Evolutionary conservation across 2,797 vertebrate genomes (phyloP), one percentile per base, ranked within the genome.

Genomic region (Enteromius trimaculatus): DNA sequence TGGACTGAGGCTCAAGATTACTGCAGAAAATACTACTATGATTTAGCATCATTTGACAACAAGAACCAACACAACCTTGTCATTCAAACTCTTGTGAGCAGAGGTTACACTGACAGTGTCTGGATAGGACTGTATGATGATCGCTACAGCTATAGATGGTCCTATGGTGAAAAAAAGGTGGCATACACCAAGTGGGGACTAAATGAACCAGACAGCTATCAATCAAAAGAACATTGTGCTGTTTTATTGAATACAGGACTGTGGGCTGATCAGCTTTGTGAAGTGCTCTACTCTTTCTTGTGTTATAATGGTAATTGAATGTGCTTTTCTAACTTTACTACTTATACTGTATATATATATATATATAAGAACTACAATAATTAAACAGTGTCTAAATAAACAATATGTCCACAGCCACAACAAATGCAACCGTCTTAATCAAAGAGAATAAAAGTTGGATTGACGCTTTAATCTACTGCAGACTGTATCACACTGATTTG

Each of bases 201-300:
- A 58, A 11, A 11, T 3, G 1, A 58, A 4, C 55, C 55, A 23
- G n/a, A 23, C 55, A 23, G n/a, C n/a, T 58, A 58, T 58, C 9
- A 10, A 23, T 23, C 55, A 23, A 23, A 23, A 4, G 55, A 58
- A 0, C 3, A n/a, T 23, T 58, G 55, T 58, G 0, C 9, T 4
- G 3, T 10, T 3, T 3, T 55, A 1, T n/a, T 1, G 9, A 1
- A 3, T 1, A 21, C 21, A 55, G 55, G 55, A 23, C 10, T 4
- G 4, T 58, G 55, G 55, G 0, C 0, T 11, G 55, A 58, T 58
- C 0, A 1, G n/a, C 1, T 0, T 0, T 58, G 55, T 58, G n/a
- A 0, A 23, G 0, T 11, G 2, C 0, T 1, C 1, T 0, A 0
- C 4, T 11, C 1, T 23, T 3, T 23, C 55, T 13, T 13, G 3